Percentiles rank a stretch among this genome's conserved stretches.
phyloP scores from a whole-genome alignment of 2,113 vertebrate species.

The Fukomys damarensis region DNA sequence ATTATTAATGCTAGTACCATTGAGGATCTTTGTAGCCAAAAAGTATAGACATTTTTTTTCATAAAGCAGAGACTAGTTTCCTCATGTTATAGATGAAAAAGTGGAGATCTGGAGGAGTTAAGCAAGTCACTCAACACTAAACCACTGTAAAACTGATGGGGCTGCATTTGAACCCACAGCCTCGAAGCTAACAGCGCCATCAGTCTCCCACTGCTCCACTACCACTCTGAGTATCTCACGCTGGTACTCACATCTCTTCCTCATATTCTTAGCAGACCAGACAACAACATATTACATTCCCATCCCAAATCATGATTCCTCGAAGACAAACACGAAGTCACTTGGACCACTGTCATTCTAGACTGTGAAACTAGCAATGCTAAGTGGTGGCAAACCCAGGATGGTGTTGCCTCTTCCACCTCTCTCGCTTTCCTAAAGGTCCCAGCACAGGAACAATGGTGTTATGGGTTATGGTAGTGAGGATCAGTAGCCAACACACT shows the following conservation, averaged over 20 bases:
- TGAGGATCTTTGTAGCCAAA: not conserved
- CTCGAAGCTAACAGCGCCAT: not conserved
- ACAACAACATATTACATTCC: not conserved
- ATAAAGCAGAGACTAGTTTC: not conserved
- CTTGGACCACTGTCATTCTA: not conserved
- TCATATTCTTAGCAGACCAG: not conserved
- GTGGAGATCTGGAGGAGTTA: not conserved
- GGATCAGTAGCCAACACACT: not conserved
- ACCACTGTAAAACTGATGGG: not conserved
- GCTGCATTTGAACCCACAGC: not conserved
- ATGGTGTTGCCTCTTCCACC: not conserved
- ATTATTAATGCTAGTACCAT: not conserved
- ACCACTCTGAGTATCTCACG: not conserved
- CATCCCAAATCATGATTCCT: too few relatives aligned
- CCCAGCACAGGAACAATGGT: not conserved
- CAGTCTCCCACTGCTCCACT: not conserved
- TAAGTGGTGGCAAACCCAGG: not conserved
- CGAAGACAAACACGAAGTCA: not conserved
- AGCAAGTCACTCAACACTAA: not conserved
- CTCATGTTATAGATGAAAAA: not conserved
- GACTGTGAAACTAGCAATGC: not conserved
- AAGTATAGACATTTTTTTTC: not conserved
- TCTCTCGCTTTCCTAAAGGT: not conserved
- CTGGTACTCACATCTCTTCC: not conserved
- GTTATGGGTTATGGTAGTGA: not conserved